Evolutionary conservation across 64 coral and sea anemone species (phyloP), one percentile per base, ranked within the genome.

Genomic region (Montipora cactus): DNA sequence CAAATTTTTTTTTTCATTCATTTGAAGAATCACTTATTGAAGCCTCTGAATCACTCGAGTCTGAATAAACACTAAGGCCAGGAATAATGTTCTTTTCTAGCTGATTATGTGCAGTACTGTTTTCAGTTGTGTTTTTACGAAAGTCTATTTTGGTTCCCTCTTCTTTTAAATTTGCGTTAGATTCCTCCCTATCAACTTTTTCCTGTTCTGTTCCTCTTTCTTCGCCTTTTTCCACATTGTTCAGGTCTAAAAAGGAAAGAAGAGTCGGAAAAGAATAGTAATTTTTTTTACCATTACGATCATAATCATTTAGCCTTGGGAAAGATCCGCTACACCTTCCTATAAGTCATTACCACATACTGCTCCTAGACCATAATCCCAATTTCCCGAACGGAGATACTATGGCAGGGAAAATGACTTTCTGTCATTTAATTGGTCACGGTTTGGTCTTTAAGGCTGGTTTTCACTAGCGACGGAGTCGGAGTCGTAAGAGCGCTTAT

Each of bases 41-140:
- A 9, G 92, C 21, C 15, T 97, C 92, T 46, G 95, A 97, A 47
- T 95, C 95, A 92, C 95, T 97, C n/a, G 93, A 94, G 50, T 97
- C 95, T 78, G 92, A 97, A 89, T 97, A 97, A 67, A 92, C 78
- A 15, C 83, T 79, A 73, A 97, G 46, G 5, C 95, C 92, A 74
- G 83, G 93, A 23, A 94, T 94, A 59, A 71, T 85, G 49, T 67
- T 28, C 47, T 85, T 16, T 12, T 71, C 16, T 71, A 46, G 44
- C 23, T 85, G 82, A 85, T 49, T 67, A 5, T 47, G 25, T 9
- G n/a, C 81, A 5, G 58, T 15, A 19, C 66, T 70, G 8, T 44
- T 70, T 48, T 85, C 66, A 85, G 62, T 70, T 85, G 18, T 49
- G 47, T 70, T 85, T 49, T 4, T 49, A 22, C 9, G 45, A 50